Conservation (phyloP, 2,888 invertebrate genomes). For the Yponomeuta malinellus region DNA sequence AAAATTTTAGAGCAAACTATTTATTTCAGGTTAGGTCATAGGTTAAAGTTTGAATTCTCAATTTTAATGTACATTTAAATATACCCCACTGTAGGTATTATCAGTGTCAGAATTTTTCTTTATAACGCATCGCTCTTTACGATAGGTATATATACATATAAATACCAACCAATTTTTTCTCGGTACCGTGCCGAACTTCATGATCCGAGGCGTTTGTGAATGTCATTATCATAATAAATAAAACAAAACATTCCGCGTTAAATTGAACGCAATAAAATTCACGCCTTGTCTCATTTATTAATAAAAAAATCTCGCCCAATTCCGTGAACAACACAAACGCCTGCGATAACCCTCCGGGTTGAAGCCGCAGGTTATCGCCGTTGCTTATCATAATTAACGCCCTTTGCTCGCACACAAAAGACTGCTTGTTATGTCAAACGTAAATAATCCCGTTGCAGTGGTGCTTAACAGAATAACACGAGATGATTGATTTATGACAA, state of each 20-base stretch:
- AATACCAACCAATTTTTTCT: no score
- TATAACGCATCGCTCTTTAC: no score
- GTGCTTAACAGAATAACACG: neutral
- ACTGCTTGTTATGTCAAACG: neutral
- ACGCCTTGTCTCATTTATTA: neutral
- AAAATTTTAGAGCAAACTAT: no score
- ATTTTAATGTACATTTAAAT: no score
- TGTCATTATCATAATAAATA: no score
- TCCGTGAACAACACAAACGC: neutral
- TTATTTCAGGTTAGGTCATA: no score
- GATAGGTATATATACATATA: no score
- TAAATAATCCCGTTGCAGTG: neutral
- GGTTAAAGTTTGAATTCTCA: no score
- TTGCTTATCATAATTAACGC: conserved; percentile 26
- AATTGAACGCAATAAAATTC: neutral
- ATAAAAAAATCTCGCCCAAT: neutral
- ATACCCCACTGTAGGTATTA: no score
- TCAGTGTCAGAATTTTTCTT: no score
- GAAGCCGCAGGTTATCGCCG: neutral
- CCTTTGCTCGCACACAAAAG: conserved; percentile 4
- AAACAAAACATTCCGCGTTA: neutral
- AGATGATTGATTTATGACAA: neutral
- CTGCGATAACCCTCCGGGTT: conserved; percentile 16
- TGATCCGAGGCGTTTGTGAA: no score
- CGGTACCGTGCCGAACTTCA: no score